Base-by-base conservation (phyloP, 2,797 vertebrate genomes). In the Eospalax fontanierii region DNA sequence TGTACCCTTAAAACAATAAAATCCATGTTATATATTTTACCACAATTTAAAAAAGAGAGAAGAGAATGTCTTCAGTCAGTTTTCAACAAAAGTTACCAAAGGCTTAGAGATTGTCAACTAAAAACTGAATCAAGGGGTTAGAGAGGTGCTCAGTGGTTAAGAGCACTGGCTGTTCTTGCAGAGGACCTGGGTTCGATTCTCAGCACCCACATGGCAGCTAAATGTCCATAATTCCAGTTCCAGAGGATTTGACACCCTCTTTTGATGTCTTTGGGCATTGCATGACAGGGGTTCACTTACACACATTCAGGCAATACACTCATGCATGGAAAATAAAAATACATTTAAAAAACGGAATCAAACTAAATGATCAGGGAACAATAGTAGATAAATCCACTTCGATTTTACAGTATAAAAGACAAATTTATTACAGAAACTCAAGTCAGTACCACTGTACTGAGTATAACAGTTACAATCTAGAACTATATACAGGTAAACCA, bases 351-450 rank as follows among this genome's bases (percentile, higher is more conserved):
- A 54, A 54, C 59, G 8, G 59, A 59, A 59, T 59, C 59, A 66
- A 66, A 66, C 33, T 3, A 6, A 90, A 35, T 15, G 33, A 85
- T 22, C 28, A 80, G 80, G 76, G 43, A 87, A 68, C 28, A 84
- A 95, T 30, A 8, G 38, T 8, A 84, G 28, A 54, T 63, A 95
- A 76, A 33, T 21, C 11, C 50, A 82, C 8, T 24, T 24, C 81
- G 16, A 89, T 85, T 93, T 81, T 95, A 30, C 4, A 87, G 78
- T 63, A 87, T 59, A 79, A 91, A 89, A 75, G 40, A 90, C 46
- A 92, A 94, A 90, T 57, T 90, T 40, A 81, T 82, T 94, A 85
- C 38, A 73, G 83, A 96, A 76, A 73, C 30, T 61, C 79, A 40
- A 89, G 59, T 74, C 87, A 70, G 65, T 35, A 87, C 35, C 21